A percentile compares a stretch with the other conserved stretches of the same genome.
Evolutionary conservation across 2,888 invertebrate genomes (phyloP).

Genomic region (Meganola albula): DNA sequence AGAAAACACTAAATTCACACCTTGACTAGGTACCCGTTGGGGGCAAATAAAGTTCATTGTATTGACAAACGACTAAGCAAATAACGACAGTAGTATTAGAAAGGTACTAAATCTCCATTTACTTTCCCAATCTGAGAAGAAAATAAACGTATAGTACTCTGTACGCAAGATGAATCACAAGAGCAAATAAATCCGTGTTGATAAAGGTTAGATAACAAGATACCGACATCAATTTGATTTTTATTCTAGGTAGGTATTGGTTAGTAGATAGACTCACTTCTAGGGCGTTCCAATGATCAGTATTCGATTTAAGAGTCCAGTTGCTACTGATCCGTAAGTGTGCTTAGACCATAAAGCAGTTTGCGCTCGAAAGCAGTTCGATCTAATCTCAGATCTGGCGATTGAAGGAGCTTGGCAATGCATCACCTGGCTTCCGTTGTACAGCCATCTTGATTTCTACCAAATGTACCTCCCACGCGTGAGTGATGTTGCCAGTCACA

Average conservation of each 20-base stretch:
- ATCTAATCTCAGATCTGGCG: slow-evolving; percentile 63
- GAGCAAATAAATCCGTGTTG: slow-evolving; percentile 50
- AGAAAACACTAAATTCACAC: slow-evolving; percentile 16
- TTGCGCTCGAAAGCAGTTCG: slow-evolving; percentile 57
- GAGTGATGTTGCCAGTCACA: slow-evolving; percentile 47
- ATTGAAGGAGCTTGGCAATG: slow-evolving; percentile 65
- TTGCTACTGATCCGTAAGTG: too few relatives aligned
- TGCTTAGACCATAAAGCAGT: slow-evolving; percentile 51
- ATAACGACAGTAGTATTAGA: slow-evolving; percentile 18
- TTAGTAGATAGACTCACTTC: too few relatives aligned
- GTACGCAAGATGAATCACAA: slow-evolving; percentile 42
- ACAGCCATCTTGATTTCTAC: slow-evolving; percentile 70
- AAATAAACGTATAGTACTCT: slow-evolving; percentile 29
- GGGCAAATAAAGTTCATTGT: slow-evolving; percentile 20
- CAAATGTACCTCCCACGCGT: slow-evolving; percentile 64
- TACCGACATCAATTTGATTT: too few relatives aligned
- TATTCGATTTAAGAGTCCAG: too few relatives aligned
- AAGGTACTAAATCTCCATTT: slow-evolving; percentile 35
- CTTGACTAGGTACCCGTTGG: slow-evolving; percentile 8
- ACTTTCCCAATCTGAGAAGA: slow-evolving; percentile 36
- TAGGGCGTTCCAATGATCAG: too few relatives aligned
- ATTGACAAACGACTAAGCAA: slow-evolving; percentile 20
- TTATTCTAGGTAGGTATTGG: too few relatives aligned
- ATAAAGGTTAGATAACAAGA: too few relatives aligned
- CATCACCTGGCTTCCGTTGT: slow-evolving; percentile 73